Conservation (phyloP, 1,140 invertebrate species). For the Drosophila erecta region DNA sequence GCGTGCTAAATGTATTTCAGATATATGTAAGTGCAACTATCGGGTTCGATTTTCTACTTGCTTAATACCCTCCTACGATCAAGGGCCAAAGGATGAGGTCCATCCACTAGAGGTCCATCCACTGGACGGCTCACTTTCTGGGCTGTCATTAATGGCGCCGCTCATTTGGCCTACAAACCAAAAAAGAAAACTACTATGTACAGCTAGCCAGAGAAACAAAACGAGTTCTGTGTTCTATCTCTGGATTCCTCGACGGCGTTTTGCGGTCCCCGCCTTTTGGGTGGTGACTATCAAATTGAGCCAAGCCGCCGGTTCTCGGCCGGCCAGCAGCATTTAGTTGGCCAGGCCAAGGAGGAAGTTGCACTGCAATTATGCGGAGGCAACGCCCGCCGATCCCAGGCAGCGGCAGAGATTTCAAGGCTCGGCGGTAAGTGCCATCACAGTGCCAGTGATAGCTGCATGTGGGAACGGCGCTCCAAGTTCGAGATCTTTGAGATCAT, state of each 20-base stretch:
- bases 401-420: constrained; percentile 14
- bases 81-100: neutral
- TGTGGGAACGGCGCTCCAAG: neutral
- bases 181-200: constrained; percentile 29
- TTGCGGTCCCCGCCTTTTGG: constrained; percentile 49
- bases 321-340: constrained; percentile 6
- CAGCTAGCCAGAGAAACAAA: constrained; percentile 29
- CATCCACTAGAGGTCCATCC: neutral
- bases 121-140: constrained; percentile 35
- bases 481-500: constrained; percentile 5
- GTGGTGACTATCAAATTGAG: constrained; percentile 46
- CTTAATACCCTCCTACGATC: too few relatives aligned
- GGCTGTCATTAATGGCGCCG: constrained; percentile 73
- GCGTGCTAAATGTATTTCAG: too few relatives aligned
- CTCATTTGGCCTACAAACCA: constrained; percentile 49
- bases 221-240: constrained; percentile 39
- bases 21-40: too few relatives aligned
- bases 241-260: constrained; percentile 28
- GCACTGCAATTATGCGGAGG: constrained; percentile 58
- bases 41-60: too few relatives aligned
- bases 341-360: constrained; percentile 28
- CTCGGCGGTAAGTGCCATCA: neutral
- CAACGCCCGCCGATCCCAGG: constrained; percentile 21
- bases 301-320: constrained; percentile 7
- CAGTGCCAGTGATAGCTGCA: neutral